Evolutionary conservation across 2,888 invertebrate species (phyloP).

Genomic region (Ochropleura leucogaster): DNA sequence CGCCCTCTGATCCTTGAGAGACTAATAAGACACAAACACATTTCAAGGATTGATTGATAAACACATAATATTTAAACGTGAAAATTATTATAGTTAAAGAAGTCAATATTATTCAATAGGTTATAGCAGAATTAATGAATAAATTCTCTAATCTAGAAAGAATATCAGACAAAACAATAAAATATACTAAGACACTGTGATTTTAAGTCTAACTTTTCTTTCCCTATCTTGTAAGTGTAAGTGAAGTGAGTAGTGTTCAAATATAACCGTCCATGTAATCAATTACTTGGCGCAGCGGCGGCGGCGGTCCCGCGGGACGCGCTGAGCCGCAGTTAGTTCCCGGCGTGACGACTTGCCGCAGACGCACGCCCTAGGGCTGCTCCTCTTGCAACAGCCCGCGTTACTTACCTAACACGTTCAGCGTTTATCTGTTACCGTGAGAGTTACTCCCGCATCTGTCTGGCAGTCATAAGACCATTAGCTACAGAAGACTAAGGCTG

Average conservation of each 20-base stretch:
- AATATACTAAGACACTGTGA: background rate
- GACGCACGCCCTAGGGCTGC: slow-evolving; percentile 19
- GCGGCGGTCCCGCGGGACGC: slow-evolving; percentile 5
- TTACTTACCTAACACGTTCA: background rate
- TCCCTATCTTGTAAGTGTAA: background rate
- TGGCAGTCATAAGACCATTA: background rate
- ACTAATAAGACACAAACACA: background rate
- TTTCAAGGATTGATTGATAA: too few species aligned
- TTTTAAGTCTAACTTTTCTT: slow-evolving; percentile 1
- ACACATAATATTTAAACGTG: background rate
- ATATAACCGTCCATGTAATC: slow-evolving; percentile 29
- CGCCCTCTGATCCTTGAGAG: background rate
- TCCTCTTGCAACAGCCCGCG: background rate
- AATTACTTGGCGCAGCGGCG: slow-evolving; percentile 2
- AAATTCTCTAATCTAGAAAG: background rate
- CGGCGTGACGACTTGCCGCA: slow-evolving; percentile 6
- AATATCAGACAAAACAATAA: background rate
- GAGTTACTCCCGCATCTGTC: background rate
- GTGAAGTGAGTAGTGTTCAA: slow-evolving; percentile 5
- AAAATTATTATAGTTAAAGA: background rate
- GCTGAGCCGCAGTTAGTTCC: slow-evolving; percentile 10
- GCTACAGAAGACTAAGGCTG: background rate
- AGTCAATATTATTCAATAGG: background rate
- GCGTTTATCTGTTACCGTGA: background rate
- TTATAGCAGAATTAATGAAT: background rate